A percentile compares a stretch with the other conserved stretches of the same genome.
phyloP scores from a whole-genome alignment of 2,113 vertebrate species.

The Cynoglossus semilaevis region DNA sequence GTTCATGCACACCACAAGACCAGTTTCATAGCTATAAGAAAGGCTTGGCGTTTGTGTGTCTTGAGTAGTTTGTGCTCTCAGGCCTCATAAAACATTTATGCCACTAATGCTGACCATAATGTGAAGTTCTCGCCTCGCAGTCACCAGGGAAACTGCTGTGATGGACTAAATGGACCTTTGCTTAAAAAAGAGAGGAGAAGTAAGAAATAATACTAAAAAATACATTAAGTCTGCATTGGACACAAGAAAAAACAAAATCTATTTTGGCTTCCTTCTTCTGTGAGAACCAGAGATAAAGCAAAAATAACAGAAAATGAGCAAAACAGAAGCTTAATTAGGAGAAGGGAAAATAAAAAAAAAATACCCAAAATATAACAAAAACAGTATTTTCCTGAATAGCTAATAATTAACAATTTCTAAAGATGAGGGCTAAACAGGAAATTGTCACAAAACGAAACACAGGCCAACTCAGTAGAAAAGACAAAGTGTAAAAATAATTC shows the following conservation, averaged over 20 bases:
- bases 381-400: too few species aligned
- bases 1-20: constrained; percentile 5
- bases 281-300: not conserved
- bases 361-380: too few species aligned
- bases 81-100: constrained; percentile 62
- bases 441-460: too few species aligned
- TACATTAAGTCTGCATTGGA: constrained; percentile 33
- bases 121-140: constrained; percentile 28
- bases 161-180: constrained; percentile 51
- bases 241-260: not conserved
- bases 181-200: constrained; percentile 8
- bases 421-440: too few species aligned
- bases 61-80: constrained; percentile 47
- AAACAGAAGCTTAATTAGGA: too few species aligned
- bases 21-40: constrained; percentile 29
- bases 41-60: constrained; percentile 13
- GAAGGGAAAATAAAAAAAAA: too few species aligned
- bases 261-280: not conserved
- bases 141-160: constrained; percentile 44
- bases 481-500: too few species aligned
- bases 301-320: too few species aligned
- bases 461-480: too few species aligned
- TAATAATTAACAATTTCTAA: too few species aligned
- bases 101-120: constrained; percentile 53
- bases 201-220: constrained; percentile 10